Evolutionary conservation across 2,113 vertebrate species (phyloP).

Genomic region (Rhynchomys soricoides): DNA sequence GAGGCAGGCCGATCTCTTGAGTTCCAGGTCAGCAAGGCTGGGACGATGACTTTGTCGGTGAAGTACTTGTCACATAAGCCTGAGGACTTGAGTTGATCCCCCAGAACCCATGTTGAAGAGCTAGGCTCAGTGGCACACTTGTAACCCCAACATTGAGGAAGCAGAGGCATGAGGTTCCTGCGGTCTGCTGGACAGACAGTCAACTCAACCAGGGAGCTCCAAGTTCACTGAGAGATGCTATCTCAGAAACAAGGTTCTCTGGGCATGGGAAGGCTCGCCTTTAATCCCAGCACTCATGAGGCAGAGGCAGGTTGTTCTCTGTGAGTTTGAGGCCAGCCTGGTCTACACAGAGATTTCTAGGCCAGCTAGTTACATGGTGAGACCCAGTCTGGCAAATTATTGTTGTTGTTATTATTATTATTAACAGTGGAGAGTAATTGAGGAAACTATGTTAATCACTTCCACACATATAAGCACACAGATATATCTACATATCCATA

Average conservation of each 20-base stretch:
- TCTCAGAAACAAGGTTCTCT: background rate
- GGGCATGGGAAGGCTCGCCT: background rate
- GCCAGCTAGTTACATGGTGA: background rate
- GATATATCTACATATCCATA: background rate
- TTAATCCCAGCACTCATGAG: background rate
- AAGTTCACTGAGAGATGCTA: background rate
- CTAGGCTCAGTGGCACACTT: background rate
- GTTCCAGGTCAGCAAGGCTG: background rate
- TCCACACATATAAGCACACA: background rate
- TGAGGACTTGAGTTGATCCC: background rate
- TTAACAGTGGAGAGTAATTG: background rate
- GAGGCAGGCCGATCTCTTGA: background rate
- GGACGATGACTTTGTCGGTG: background rate
- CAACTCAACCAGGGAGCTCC: background rate
- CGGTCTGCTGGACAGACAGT: background rate
- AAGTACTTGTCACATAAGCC: background rate
- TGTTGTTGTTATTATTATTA: no score
- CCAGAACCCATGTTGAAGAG: background rate
- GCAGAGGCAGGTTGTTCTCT: background rate
- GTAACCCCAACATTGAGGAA: background rate
- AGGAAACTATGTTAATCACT: background rate
- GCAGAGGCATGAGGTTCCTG: background rate
- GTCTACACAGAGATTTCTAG: background rate
- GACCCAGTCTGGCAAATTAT: background rate
- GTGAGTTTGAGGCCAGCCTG: background rate